A percentile compares a stretch with the other conserved stretches of the same genome.
phyloP scores from a whole-genome alignment of 1,140 invertebrate genomes.

The Dendrolimus kikuchii region DNA sequence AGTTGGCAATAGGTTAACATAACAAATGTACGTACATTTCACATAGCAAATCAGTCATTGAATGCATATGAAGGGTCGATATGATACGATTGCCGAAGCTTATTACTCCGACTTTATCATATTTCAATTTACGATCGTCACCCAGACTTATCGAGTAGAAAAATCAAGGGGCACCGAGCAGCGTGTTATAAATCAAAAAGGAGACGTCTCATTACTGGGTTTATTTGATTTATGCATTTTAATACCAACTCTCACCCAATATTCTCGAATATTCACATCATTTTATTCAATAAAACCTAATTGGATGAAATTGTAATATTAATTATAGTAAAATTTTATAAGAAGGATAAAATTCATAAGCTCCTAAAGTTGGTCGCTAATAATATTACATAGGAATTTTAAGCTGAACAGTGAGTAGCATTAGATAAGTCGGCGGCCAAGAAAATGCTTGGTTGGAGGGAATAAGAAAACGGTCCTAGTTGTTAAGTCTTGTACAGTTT shows the following conservation, averaged over 20 bases:
- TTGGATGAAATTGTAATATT: not conserved
- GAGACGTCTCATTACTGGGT: conserved; percentile 60
- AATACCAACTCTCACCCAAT: no score
- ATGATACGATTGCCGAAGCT: conserved; percentile 52
- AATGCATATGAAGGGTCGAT: conserved; percentile 43
- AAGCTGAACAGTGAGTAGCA: conserved; percentile 44
- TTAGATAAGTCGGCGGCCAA: conserved; percentile 63
- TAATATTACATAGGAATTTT: conserved; percentile 53
- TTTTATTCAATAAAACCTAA: no score
- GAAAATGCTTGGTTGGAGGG: conserved; percentile 62
- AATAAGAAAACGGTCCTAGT: conserved; percentile 70
- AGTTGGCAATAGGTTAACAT: no score
- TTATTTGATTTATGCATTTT: conserved; percentile 37
- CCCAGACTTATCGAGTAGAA: conserved; percentile 62
- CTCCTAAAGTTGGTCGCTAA: conserved; percentile 38
- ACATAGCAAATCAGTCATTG: conserved; percentile 22
- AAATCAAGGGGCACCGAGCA: conserved; percentile 51
- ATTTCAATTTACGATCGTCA: conserved; percentile 71
- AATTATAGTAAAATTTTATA: conserved; percentile 9
- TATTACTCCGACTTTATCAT: conserved; percentile 68
- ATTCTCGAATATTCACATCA: no score
- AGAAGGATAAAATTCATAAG: conserved; percentile 32
- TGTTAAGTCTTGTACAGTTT: conserved; percentile 71
- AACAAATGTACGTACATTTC: conserved; percentile 26
- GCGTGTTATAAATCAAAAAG: conserved; percentile 60